Percentiles rank a stretch among this genome's conserved stretches.
These are phyloP conservation scores for Camponotus fellah DNA, from an alignment of 2,888 invertebrate genomes.

Conservation along the genomic window DNA sequence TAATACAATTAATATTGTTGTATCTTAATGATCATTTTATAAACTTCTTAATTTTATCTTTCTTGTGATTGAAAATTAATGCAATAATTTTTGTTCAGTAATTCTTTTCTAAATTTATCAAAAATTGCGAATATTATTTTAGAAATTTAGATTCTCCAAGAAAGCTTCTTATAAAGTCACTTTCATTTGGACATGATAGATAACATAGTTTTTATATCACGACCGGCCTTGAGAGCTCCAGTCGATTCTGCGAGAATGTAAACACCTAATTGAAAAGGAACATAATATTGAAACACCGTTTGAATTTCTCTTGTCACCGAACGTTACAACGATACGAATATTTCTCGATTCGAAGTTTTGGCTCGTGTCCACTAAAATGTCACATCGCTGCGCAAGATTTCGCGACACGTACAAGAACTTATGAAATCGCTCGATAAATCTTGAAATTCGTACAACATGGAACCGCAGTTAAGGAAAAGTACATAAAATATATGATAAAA, in stretches of 20 bases:
- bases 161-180: background rate
- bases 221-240: slow-evolving; percentile 6
- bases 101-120: background rate
- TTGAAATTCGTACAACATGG: background rate
- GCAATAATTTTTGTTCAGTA: background rate
- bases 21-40: background rate
- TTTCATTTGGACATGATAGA: slow-evolving; percentile 5
- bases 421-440: background rate
- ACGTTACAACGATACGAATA: slow-evolving; percentile 22
- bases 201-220: slow-evolving; percentile 19
- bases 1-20: background rate
- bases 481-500: background rate
- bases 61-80: background rate
- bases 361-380: background rate
- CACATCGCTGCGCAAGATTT: background rate
- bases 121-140: background rate
- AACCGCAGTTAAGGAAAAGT: background rate
- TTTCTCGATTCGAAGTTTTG: background rate
- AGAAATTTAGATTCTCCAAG: background rate
- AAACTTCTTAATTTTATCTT: background rate
- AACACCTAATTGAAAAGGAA: slow-evolving; percentile 34
- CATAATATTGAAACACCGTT: slow-evolving; percentile 5
- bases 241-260: slow-evolving; percentile 14
- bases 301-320: background rate
- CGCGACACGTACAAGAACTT: background rate